Evolutionary conservation across 2,113 vertebrate species (phyloP), one percentile per base, ranked within the genome.

Genomic region (Lipotes vexillifer): DNA sequence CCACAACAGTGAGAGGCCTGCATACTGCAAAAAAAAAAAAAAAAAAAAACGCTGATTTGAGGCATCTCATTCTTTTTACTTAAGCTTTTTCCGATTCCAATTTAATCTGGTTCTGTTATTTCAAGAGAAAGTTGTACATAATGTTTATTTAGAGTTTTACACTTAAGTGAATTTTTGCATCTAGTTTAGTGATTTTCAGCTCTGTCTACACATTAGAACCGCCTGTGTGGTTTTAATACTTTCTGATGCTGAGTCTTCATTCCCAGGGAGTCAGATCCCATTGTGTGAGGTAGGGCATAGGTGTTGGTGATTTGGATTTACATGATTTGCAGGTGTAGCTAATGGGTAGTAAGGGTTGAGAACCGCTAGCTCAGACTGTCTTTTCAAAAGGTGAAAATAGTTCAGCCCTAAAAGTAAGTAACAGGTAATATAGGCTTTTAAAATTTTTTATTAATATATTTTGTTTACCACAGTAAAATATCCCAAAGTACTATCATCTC

Each of bases 41-140:
- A 44, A 44, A 44, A 9, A 8, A 93, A 75, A 89, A 71, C n/a
- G 25, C 33, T 61, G 12, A 21, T 52, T 88, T 94, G 88, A 75
- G 46, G 4, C n/a, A 72, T 95, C 33, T 66, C 78, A 57, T 72
- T 96, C 33, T 82, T 82, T 94, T 49, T 77, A 21, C 38, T 82
- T 92, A 68, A 84, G 21, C 57, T 57, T 97, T 96, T 93, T 63
- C 74, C 95, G 59, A 59, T 63, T 90, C 31, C 36, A 95, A 6
- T 52, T 95, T 87, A 80, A 55, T 78, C 14, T 52, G 29, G 89
- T 90, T 93, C 3, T 41, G 83, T 94, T 92, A 71, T 75, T 94
- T 71, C 41, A 71, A 83, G 66, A 72, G 66, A 77, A 65, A 90
- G 41, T 69, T 78, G 5, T 74, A 52, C 9, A 20, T 29, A 33